These are phyloP conservation scores for Pygoscelis antarcticus DNA, from an alignment of 2,113 vertebrate species.

Conservation along the genomic window DNA sequence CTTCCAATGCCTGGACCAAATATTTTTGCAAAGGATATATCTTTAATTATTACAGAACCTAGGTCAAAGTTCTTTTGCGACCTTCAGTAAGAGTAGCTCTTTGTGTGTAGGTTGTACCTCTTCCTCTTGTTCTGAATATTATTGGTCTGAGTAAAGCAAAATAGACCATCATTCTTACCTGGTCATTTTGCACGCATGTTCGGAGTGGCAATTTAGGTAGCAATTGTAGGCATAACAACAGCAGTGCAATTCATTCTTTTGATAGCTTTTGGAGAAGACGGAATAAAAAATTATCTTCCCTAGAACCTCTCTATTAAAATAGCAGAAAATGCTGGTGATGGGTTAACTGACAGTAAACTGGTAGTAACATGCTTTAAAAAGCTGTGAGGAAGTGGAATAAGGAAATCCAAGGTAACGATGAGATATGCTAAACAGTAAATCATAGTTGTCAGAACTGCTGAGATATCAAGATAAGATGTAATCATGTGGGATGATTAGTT, in stretches of 20 bases:
- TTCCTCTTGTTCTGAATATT: neutral
- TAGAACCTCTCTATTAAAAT: neutral
- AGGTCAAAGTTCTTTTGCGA: neutral
- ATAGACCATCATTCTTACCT: neutral
- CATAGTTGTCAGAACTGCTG: neutral
- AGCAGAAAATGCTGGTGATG: neutral
- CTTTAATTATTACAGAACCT: neutral
- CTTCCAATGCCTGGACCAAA: neutral
- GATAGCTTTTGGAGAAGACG: neutral
- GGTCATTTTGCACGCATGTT: fast-evolving
- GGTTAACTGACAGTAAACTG: neutral
- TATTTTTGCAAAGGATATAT: neutral
- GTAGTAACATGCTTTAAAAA: neutral
- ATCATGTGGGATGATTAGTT: neutral
- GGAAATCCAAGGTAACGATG: neutral
- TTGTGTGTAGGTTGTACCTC: fast-evolving
- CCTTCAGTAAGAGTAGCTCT: neutral
- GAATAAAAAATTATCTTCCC: neutral
- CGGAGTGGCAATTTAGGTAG: neutral
- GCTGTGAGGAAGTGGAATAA: neutral
- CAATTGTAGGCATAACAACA: neutral
- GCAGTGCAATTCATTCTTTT: neutral
- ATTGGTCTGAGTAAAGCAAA: neutral
- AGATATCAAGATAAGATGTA: neutral
- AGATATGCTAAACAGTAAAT: neutral